phyloP scores from a whole-genome alignment of 2,797 vertebrate genomes.

The Sarcophilus harrisii region DNA sequence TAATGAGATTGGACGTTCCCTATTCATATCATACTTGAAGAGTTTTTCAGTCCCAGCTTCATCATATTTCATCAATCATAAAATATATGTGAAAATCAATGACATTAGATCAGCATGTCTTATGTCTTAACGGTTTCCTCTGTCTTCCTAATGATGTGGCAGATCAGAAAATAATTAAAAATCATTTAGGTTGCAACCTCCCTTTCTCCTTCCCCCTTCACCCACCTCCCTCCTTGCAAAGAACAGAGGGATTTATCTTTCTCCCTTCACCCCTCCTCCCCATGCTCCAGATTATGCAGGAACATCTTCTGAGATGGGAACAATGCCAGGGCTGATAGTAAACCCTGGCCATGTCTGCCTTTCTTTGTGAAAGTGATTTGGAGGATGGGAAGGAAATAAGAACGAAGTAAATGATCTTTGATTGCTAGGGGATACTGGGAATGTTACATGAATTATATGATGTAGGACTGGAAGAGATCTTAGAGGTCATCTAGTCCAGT shows the following conservation, averaged over 20 bases:
- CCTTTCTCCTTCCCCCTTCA: constrained; percentile 41
- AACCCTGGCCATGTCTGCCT: background rate
- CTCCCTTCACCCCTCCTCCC: background rate
- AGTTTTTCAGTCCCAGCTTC: constrained; percentile 74
- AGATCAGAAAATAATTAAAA: constrained; percentile 87
- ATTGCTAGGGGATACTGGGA: background rate
- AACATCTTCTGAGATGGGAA: constrained; percentile 30
- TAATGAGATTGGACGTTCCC: constrained; percentile 56
- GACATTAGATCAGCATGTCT: constrained; percentile 76
- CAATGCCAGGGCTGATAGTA: constrained; percentile 14
- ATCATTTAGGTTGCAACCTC: constrained; percentile 80
- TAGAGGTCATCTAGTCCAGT: background rate
- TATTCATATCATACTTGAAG: constrained; percentile 62
- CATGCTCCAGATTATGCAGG: constrained; percentile 41
- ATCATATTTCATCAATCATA: constrained; percentile 79
- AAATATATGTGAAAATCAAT: constrained; percentile 86
- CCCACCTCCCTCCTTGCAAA: constrained; percentile 32
- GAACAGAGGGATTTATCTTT: constrained; percentile 61
- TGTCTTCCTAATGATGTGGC: constrained; percentile 84
- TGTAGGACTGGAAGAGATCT: background rate
- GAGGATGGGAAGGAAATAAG: background rate
- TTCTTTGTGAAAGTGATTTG: background rate
- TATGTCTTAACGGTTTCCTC: constrained; percentile 79
- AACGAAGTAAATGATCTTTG: background rate
- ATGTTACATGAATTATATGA: background rate